Percentiles rank a stretch among this genome's conserved stretches.
Conservation (phyloP, 2,113 vertebrate genomes). For the Mormyrus iriodes region DNA sequence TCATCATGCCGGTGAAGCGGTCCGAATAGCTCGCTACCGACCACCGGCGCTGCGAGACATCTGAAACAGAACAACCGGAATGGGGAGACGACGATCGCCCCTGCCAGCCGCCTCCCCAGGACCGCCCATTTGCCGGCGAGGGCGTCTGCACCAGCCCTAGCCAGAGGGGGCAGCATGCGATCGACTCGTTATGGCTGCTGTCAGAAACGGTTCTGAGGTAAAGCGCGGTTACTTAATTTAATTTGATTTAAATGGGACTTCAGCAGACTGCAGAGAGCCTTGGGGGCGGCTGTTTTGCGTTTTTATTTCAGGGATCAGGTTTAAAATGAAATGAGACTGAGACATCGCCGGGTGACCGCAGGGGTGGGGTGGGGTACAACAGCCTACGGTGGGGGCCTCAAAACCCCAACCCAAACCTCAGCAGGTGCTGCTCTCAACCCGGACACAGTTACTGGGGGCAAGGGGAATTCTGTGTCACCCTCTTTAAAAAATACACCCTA, state of each 20-base stretch:
- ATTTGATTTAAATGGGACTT: not conserved
- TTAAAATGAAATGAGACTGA: not conserved
- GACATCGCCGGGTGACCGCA: not conserved
- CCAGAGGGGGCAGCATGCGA: not conserved
- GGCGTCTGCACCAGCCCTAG: not conserved
- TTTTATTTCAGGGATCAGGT: slow-evolving; percentile 13
- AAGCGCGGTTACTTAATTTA: not conserved
- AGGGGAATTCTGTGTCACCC: not conserved
- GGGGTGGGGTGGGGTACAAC: not conserved
- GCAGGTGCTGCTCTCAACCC: not conserved
- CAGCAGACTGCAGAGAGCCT: not conserved
- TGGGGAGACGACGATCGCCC: too few species aligned
- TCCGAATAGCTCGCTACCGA: not conserved
- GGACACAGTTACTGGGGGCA: not conserved
- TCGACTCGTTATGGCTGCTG: not conserved
- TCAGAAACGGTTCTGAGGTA: not conserved
- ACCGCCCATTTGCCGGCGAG: not conserved
- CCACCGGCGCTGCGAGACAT: not conserved
- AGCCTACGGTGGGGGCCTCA: not conserved
- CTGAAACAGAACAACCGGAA: too few species aligned
- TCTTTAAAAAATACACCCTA: not conserved
- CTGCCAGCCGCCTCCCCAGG: not conserved
- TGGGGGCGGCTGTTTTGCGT: not conserved
- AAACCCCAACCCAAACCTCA: not conserved
- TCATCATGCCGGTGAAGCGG: not conserved